These are phyloP conservation scores for Amphipyra berbera DNA, from an alignment of 2,888 invertebrate species.

Conservation along the genomic window DNA sequence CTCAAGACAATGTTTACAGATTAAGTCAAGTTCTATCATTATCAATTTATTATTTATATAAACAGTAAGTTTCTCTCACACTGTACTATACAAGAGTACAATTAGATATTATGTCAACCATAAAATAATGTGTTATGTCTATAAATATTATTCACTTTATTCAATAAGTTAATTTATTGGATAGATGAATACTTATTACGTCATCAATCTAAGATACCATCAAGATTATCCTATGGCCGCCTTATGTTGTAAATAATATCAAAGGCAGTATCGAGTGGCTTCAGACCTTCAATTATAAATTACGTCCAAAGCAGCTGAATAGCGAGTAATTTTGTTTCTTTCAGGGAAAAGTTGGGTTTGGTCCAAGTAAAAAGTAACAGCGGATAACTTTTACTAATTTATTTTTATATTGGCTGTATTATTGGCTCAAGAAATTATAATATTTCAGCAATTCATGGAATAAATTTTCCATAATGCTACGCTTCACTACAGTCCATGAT, in stretches of 20 bases:
- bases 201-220: conserved; percentile 31
- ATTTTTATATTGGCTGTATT: background rate
- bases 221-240: conserved; percentile 41
- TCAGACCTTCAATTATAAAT: conserved; percentile 69
- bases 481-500: no score
- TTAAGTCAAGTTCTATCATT: no score
- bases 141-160: background rate
- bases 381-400: background rate
- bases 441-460: no score
- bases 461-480: no score
- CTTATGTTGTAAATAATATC: conserved; percentile 54
- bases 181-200: conserved; percentile 28
- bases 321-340: conserved; percentile 70
- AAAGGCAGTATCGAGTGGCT: conserved; percentile 62
- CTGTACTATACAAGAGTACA: no score
- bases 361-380: conserved; percentile 23
- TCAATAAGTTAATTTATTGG: conserved; percentile 5
- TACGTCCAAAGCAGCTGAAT: conserved; percentile 67
- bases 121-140: no score
- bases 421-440: no score
- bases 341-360: conserved; percentile 48
- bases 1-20: no score
- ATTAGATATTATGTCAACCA: background rate
- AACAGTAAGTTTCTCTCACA: no score
- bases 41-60: no score